A percentile compares a stretch with the other conserved stretches of the same genome.
Conservation (phyloP, 1,140 invertebrate genomes). For the Trypoxylus dichotomus region DNA sequence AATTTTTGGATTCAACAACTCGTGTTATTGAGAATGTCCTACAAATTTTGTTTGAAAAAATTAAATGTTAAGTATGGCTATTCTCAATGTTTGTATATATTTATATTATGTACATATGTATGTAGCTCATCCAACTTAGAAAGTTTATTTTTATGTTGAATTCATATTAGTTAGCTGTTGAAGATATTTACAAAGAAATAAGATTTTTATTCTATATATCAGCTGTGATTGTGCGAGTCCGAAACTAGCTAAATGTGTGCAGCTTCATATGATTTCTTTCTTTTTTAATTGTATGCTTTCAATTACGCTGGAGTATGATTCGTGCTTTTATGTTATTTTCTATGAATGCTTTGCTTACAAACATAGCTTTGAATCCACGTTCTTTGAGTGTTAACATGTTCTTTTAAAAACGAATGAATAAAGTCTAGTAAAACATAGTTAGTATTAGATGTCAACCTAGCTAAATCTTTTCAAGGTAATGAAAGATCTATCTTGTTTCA, state of each 20-base stretch:
- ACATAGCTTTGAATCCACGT: not conserved
- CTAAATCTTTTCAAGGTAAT: too few relatives aligned
- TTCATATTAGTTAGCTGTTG: not conserved
- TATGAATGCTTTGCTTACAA: not conserved
- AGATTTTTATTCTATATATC: too few relatives aligned
- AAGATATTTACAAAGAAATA: too few relatives aligned
- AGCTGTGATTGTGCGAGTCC: too few relatives aligned
- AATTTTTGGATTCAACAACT: constrained; percentile 18
- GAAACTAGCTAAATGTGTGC: not conserved
- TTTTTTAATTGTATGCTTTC: not conserved
- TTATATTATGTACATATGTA: not conserved
- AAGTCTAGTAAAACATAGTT: too few relatives aligned
- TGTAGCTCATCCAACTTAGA: not conserved
- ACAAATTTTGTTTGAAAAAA: not conserved
- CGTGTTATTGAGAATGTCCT: constrained; percentile 9
- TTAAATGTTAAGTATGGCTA: not conserved
- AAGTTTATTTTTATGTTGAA: not conserved
- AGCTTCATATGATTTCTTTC: not conserved
- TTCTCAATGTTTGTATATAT: not conserved
- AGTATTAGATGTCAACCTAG: too few relatives aligned
- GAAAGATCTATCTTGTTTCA: too few relatives aligned
- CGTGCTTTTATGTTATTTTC: not conserved
- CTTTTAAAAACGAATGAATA: too few relatives aligned
- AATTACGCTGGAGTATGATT: not conserved
- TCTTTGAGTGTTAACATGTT: not conserved